Percentiles rank a stretch among this genome's conserved stretches.
phyloP scores from a whole-genome alignment of 2,888 invertebrate genomes.

The Hymenopus coronatus region DNA sequence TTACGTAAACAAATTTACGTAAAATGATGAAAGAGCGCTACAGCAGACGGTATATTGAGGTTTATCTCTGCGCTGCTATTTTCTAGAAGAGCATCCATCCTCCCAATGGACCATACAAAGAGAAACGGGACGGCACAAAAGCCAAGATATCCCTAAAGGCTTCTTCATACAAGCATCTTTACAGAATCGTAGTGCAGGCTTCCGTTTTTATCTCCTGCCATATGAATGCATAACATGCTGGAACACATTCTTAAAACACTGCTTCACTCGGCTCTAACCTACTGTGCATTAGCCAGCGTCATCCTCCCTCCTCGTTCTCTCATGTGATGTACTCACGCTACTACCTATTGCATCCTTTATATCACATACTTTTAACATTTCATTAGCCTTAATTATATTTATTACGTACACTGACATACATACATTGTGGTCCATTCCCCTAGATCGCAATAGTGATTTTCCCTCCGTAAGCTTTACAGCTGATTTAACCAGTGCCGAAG shows the following conservation, averaged over 20 bases:
- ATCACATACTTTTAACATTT: too few species aligned
- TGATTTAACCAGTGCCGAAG: too few species aligned
- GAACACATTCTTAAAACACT: neutral
- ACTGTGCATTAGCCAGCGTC: too few species aligned
- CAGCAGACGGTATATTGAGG: neutral
- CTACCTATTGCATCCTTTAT: too few species aligned
- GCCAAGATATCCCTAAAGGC: neutral
- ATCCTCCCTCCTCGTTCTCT: too few species aligned
- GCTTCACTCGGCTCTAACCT: too few species aligned
- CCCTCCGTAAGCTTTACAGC: too few species aligned
- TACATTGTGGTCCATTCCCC: too few species aligned
- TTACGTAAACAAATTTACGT: neutral
- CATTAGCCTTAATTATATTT: too few species aligned
- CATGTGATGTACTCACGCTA: too few species aligned
- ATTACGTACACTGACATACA: too few species aligned
- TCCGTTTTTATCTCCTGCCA: neutral
- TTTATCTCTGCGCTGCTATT: neutral
- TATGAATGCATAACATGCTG: neutral
- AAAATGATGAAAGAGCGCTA: neutral
- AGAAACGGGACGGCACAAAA: neutral
- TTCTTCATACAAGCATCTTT: neutral
- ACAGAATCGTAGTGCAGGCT: neutral
- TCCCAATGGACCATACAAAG: neutral
- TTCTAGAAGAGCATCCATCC: neutral
- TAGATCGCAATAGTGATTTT: too few species aligned